Base-by-base conservation (phyloP, 2,888 invertebrate genomes). In the Arrhopalites spinosus region DNA sequence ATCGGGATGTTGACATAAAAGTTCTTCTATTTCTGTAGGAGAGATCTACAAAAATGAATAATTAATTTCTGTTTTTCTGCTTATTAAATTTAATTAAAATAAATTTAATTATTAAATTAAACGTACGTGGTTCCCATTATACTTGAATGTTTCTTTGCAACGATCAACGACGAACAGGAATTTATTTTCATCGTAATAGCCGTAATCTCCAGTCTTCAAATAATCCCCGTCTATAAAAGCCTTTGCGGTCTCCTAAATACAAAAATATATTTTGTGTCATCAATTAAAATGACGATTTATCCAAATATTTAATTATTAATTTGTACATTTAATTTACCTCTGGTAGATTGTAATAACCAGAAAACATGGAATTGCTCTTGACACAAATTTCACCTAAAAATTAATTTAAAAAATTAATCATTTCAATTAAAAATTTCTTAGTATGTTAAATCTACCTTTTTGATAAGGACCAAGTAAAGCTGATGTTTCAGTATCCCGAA, bases 371-470 rank as follows among this genome's bases (percentile, higher is more conserved):
- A 13, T 72, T 73, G 25, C 76, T 85, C 63, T 84, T 84, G 2
- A 87, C 83, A 78, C 85, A 86, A 3, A 87, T 79, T 81, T 88
- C 88, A 43, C 88, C 36, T 36, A 11, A 7, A 36, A 36, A 36
- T n/a, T n/a, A n/a, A 11, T 36, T 3, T 36, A 36, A 36, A 36
- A 36, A 36, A n/a, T n/a, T n/a, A n/a, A n/a, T n/a, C n/a, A n/a
- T n/a, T n/a, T n/a, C n/a, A n/a, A n/a, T n/a, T n/a, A n/a, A n/a
- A n/a, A n/a, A n/a, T n/a, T n/a, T n/a, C n/a, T n/a, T n/a, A n/a
- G 36, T 36, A 36, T 36, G 11, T 7, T 36, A 36, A 36, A 36
- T n/a, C 5, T 36, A 36, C 36, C 88, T 2, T 83, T 82, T 85
- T 86, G 85, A n/a, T 83, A 80, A 76, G 86, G 85, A 1, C 84